Percentiles rank a stretch among this genome's conserved stretches.
Evolutionary conservation across 2,888 invertebrate genomes (phyloP).

Genomic region (Mythimna albipuncta): DNA sequence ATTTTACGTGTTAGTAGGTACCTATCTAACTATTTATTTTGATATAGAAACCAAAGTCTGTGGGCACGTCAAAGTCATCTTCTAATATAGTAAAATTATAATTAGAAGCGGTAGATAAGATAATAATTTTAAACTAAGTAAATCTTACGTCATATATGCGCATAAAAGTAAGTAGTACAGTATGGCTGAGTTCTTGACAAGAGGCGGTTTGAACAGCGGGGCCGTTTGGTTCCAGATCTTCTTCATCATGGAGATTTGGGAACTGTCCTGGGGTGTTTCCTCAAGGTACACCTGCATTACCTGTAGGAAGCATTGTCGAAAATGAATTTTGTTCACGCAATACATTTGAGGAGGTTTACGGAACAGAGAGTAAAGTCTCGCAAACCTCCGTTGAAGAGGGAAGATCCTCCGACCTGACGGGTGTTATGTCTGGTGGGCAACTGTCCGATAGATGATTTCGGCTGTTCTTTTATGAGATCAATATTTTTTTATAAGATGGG

Average conservation of each 20-base stretch:
- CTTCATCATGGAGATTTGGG: constrained; percentile 67
- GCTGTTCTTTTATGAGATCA: no score
- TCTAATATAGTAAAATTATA: not conserved
- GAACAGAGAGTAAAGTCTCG: no score
- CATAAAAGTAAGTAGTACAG: constrained; percentile 82
- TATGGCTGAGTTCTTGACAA: constrained; percentile 78
- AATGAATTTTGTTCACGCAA: not conserved
- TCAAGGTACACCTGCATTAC: constrained; percentile 74
- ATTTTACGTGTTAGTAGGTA: no score
- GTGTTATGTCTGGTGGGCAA: no score
- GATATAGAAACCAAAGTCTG: not conserved
- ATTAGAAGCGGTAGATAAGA: not conserved
- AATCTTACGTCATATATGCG: constrained; percentile 84
- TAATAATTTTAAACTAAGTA: not conserved
- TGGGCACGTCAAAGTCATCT: not conserved
- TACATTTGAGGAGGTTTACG: no score
- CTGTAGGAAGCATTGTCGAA: constrained; percentile 56
- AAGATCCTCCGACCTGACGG: no score
- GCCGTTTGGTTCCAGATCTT: constrained; percentile 84
- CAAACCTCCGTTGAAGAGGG: no score
- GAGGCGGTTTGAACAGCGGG: constrained; percentile 78
- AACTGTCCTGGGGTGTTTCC: constrained; percentile 61
- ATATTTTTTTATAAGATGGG: no score
- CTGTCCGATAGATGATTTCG: no score
- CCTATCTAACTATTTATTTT: no score